Evolutionary conservation across 2,888 invertebrate genomes (phyloP).

Genomic region (Micropterix aruncella): DNA sequence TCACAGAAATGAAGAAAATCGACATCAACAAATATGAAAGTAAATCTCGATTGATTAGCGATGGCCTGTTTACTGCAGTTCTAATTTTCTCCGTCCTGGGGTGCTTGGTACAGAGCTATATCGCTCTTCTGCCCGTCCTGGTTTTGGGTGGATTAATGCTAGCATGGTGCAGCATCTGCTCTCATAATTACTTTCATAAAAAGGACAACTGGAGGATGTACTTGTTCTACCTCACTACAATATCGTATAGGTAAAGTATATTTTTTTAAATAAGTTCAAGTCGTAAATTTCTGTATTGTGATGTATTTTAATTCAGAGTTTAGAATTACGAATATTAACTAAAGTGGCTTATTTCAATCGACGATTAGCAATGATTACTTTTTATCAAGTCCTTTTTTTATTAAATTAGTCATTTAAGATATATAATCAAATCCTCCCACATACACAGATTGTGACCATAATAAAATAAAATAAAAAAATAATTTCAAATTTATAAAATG

Average conservation of each 20-base stretch:
- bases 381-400: too few relatives aligned
- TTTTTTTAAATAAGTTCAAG: too few relatives aligned
- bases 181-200: slow-evolving; percentile 69
- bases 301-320: too few relatives aligned
- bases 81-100: slow-evolving; percentile 19
- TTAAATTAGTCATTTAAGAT: too few relatives aligned
- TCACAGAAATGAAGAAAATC: slow-evolving; percentile 39
- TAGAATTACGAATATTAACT: too few relatives aligned
- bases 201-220: slow-evolving; percentile 67
- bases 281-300: too few relatives aligned
- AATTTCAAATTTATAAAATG: too few relatives aligned
- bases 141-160: slow-evolving; percentile 40
- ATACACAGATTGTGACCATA: too few relatives aligned
- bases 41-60: slow-evolving; percentile 23
- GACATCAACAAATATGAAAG: slow-evolving; percentile 9
- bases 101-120: slow-evolving; percentile 17
- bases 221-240: slow-evolving; percentile 52
- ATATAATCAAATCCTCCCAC: too few relatives aligned
- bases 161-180: slow-evolving; percentile 41
- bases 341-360: too few relatives aligned
- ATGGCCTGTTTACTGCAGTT: slow-evolving; percentile 23
- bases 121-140: slow-evolving; percentile 21
- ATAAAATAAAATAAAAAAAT: too few relatives aligned
- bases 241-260: slow-evolving; percentile 55
- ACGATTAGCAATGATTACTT: too few relatives aligned